A percentile compares a stretch with the other conserved stretches of the same genome.
phyloP scores from a whole-genome alignment of 1,140 invertebrate species.

The Muscidifurax raptorellus region DNA sequence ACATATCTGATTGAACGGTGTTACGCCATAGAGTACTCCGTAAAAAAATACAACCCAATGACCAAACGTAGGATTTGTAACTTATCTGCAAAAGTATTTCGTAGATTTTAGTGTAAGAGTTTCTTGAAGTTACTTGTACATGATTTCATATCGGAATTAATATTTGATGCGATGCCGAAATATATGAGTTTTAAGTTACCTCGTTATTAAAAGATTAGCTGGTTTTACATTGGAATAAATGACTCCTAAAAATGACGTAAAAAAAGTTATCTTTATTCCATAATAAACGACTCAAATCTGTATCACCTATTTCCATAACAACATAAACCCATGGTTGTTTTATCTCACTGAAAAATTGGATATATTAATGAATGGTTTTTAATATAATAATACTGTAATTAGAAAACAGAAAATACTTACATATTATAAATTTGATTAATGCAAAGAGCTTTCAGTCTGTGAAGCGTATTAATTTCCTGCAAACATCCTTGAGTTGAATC shows the following conservation, averaged over 20 bases:
- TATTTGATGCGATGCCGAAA: no score
- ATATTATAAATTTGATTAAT: slow-evolving; percentile 92
- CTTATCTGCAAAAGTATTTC: slow-evolving; percentile 81
- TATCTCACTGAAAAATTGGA: slow-evolving; percentile 76
- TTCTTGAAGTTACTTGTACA: not conserved
- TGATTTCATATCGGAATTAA: no score
- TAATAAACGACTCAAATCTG: slow-evolving; percentile 88
- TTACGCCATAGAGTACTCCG: slow-evolving; percentile 91
- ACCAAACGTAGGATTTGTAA: slow-evolving; percentile 97
- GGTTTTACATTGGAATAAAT: no score
- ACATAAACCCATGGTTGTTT: slow-evolving; percentile 83
- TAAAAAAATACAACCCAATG: slow-evolving; percentile 97
- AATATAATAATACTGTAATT: slow-evolving; percentile 24
- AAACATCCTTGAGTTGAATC: slow-evolving; percentile 86
- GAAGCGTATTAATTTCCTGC: slow-evolving; percentile 93
- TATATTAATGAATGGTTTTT: not conserved
- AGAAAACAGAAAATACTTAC: slow-evolving; percentile 77
- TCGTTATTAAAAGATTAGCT: no score
- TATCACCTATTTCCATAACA: slow-evolving; percentile 95
- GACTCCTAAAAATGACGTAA: slow-evolving; percentile 66
- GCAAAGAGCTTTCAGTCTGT: slow-evolving; percentile 84
- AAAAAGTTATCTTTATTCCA: slow-evolving; percentile 78
- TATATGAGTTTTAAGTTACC: no score
- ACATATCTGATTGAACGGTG: slow-evolving; percentile 92
- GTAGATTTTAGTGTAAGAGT: slow-evolving; percentile 29